Evolutionary conservation across 2,888 invertebrate genomes (phyloP).

Genomic region (Panopea generosa): DNA sequence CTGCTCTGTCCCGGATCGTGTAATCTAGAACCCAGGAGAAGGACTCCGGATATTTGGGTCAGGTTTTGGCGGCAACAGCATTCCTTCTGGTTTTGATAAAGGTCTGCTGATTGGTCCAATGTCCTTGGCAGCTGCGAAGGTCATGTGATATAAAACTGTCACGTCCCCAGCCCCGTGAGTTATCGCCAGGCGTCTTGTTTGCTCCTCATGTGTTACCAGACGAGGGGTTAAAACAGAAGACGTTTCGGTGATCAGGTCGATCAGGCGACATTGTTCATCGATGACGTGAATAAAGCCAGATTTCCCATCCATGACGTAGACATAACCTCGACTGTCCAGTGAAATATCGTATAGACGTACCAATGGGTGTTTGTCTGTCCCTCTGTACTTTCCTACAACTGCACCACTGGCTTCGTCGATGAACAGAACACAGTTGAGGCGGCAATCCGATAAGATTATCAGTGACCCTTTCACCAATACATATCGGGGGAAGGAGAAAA

Average conservation of each 20-base stretch:
- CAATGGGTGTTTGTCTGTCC: slow-evolving; percentile 19
- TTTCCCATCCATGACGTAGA: slow-evolving; percentile 41
- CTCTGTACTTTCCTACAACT: slow-evolving; percentile 24
- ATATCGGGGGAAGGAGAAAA: slow-evolving; percentile 38
- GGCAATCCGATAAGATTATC: slow-evolving; percentile 39
- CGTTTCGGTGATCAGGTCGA: slow-evolving; percentile 18
- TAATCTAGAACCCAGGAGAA: slow-evolving; percentile 30
- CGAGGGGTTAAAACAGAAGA: slow-evolving; percentile 11
- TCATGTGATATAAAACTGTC: background rate
- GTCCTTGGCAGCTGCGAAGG: background rate
- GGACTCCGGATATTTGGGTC: slow-evolving; percentile 11
- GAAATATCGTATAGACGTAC: slow-evolving; percentile 31
- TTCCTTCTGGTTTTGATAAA: background rate
- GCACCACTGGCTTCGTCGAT: slow-evolving; percentile 12
- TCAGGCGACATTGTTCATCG: slow-evolving; percentile 17
- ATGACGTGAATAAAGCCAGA: slow-evolving; percentile 35
- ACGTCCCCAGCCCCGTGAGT: slow-evolving; percentile 23
- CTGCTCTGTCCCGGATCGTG: too few relatives aligned
- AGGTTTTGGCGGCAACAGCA: background rate
- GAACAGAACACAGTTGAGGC: slow-evolving; percentile 23
- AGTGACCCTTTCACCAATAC: slow-evolving; percentile 4
- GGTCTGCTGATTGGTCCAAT: background rate
- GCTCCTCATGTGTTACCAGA: slow-evolving; percentile 13
- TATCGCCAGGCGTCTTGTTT: slow-evolving; percentile 14
- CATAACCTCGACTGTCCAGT: slow-evolving; percentile 22